A percentile compares a stretch with the other conserved stretches of the same genome.
phyloP scores from a whole-genome alignment of 2,888 invertebrate genomes.

The Ophion costatus region DNA sequence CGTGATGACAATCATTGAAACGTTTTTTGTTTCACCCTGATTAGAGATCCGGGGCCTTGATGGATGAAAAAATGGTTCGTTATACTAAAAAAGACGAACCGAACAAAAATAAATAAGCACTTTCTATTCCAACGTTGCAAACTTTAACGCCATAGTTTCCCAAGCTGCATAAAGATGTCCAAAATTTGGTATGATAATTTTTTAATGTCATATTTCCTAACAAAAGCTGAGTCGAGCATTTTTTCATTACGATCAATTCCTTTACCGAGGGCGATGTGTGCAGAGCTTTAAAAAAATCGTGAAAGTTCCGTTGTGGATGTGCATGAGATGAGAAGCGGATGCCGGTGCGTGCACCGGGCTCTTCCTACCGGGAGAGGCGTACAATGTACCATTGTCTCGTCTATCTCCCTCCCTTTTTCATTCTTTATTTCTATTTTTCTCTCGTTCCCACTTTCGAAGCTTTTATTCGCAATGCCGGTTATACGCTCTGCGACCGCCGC shows the following conservation, averaged over 20 bases:
- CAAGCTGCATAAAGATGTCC: too few relatives aligned
- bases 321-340: slow-evolving; percentile 76
- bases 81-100: too few relatives aligned
- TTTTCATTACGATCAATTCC: slow-evolving; percentile 7
- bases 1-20: too few relatives aligned
- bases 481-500: slow-evolving; percentile 39
- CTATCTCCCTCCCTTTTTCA: slow-evolving; percentile 56
- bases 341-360: slow-evolving; percentile 70
- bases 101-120: too few relatives aligned
- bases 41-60: too few relatives aligned
- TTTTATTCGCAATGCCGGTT: slow-evolving; percentile 61
- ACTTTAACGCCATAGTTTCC: too few relatives aligned
- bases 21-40: too few relatives aligned
- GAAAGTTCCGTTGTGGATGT: slow-evolving; percentile 54
- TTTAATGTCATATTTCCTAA: too few relatives aligned
- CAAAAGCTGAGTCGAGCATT: not conserved
- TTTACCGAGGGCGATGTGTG: slow-evolving; percentile 38
- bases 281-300: slow-evolving; percentile 31
- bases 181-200: too few relatives aligned
- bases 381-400: slow-evolving; percentile 78
- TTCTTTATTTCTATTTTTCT: slow-evolving; percentile 48
- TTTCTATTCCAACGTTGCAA: too few relatives aligned
- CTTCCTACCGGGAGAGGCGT: slow-evolving; percentile 61
- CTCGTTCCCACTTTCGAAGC: slow-evolving; percentile 49
- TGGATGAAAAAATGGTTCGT: too few relatives aligned